Base-by-base conservation (phyloP, 2,113 vertebrate genomes). In the Verasper variegatus region DNA sequence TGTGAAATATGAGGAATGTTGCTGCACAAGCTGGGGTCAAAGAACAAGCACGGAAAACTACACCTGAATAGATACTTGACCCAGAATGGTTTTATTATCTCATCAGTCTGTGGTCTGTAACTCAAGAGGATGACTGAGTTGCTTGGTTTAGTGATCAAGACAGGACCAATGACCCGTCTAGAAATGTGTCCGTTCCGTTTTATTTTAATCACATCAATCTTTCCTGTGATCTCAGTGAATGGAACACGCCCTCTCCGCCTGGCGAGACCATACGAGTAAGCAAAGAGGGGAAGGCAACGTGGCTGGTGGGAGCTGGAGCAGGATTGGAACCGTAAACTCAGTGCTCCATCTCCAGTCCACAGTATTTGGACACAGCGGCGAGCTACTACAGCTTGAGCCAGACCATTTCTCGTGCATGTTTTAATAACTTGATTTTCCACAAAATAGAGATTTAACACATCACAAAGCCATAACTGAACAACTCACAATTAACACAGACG, bases 171-270 rank as follows among this genome's bases (percentile, higher is more conserved):
- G 52, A 63, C 23, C n/a, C 2, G 18, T 80, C 82, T 75, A 68
- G 42, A 74, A 86, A 86, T 79, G 76, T 66, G 73, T 78, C 71
- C 9, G n/a, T 51, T 85, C 85, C 87, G 81, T 88, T 92, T 89
- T 7, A 45, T 75, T 71, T 70, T 65, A 42, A 84, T 82, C 51
- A 57, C 58, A 67, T 47, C 62, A 89, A 78, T 35, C 23, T 61
- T 81, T 71, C 57, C 81, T 86, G 80, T 86, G 31, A 31, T 31
- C 31, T 31, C 31, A 31, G 31, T 31, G 81, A 91, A 66, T 55
- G 68, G 23, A 70, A 82, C 77, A 80, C 86, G 21, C 54, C 76
- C 73, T 20, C 20, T 59, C 51, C 10, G 60, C 70, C 78, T 27
- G 54, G 24, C 64, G 74, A 90, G 81, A 87, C 66, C 54, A 71